Evolutionary conservation across 2,113 vertebrate genomes (phyloP).

Genomic region (Microtus oregoni): DNA sequence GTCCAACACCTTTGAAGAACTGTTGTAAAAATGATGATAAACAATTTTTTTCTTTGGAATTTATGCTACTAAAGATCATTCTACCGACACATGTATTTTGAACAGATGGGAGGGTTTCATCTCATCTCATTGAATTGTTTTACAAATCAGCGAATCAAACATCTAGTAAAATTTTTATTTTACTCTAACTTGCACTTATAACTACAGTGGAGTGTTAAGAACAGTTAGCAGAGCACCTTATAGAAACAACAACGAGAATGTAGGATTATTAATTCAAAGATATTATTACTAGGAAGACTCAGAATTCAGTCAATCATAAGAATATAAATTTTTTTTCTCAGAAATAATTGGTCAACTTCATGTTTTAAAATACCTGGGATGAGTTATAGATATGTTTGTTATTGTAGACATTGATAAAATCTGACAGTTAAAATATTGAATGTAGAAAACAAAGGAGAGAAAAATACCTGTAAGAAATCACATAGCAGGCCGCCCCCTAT

Average conservation of each 20-base stretch:
- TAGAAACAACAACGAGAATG: slow-evolving; percentile 45
- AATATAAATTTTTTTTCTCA: slow-evolving; percentile 55
- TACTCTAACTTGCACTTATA: slow-evolving; percentile 39
- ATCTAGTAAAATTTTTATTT: slow-evolving; percentile 53
- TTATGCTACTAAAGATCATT: background rate
- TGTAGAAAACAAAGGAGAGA: background rate
- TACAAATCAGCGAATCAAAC: slow-evolving; percentile 48
- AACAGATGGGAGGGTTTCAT: slow-evolving; percentile 51
- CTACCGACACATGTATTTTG: background rate
- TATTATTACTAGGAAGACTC: slow-evolving; percentile 32
- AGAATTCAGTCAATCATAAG: slow-evolving; percentile 33
- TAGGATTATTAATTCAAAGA: slow-evolving; percentile 43
- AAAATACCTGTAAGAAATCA: background rate
- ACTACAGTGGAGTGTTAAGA: slow-evolving; percentile 40
- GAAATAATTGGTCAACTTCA: slow-evolving; percentile 55
- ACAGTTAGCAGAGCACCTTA: slow-evolving; percentile 32
- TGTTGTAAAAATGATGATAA: slow-evolving; percentile 21
- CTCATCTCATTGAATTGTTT: slow-evolving; percentile 54
- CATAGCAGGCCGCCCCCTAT: slow-evolving; percentile 7
- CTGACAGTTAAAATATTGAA: background rate
- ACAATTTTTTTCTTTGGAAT: slow-evolving; percentile 16
- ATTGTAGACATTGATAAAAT: background rate
- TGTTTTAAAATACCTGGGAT: slow-evolving; percentile 24
- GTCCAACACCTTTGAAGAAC: slow-evolving; percentile 16
- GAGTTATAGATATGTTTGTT: background rate